Percentiles rank a stretch among this genome's conserved stretches.
These are phyloP conservation scores for Ophion slaviceki DNA, from an alignment of 2,888 invertebrate species.

Conservation along the genomic window DNA sequence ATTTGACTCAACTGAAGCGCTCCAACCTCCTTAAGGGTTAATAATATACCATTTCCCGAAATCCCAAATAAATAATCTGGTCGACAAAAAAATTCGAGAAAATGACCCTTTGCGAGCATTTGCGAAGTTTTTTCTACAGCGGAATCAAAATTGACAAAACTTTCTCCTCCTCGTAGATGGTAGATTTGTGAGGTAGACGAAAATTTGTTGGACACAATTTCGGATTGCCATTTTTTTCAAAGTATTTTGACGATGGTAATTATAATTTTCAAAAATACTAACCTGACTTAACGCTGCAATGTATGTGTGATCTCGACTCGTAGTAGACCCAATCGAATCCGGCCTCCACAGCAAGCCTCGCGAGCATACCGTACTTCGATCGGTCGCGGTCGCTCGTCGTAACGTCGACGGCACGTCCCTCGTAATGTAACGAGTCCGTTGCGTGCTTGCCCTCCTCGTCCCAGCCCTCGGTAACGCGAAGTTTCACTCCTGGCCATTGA, in stretches of 20 bases:
- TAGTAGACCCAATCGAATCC: conserved; percentile 99
- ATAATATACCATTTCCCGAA: no score
- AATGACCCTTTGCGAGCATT: no score
- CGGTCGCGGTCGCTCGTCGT: conserved; percentile 97
- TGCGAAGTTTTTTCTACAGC: no score
- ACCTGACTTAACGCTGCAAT: conserved; percentile 99
- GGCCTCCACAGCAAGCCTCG: conserved; percentile 96
- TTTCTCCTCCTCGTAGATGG: no score
- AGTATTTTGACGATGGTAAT: neutral
- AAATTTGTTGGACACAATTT: neutral
- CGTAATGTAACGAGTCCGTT: conserved; percentile 96
- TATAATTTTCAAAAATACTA: conserved; percentile 78
- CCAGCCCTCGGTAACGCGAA: conserved; percentile 98
- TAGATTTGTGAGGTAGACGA: no score
- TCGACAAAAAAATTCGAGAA: no score
- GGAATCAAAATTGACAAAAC: no score
- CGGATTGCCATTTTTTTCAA: conserved; percentile 2
- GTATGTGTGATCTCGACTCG: conserved; percentile 96
- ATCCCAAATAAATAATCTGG: no score
- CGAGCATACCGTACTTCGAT: conserved; percentile 97
- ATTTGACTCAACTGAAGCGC: no score
- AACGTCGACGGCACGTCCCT: conserved; percentile 98
- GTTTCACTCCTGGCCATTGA: conserved; percentile 97
- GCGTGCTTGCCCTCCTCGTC: conserved; percentile 93
- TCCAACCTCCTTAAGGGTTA: no score